Conservation (phyloP, 2,113 vertebrate genomes). For the Camarhynchus parvulus region DNA sequence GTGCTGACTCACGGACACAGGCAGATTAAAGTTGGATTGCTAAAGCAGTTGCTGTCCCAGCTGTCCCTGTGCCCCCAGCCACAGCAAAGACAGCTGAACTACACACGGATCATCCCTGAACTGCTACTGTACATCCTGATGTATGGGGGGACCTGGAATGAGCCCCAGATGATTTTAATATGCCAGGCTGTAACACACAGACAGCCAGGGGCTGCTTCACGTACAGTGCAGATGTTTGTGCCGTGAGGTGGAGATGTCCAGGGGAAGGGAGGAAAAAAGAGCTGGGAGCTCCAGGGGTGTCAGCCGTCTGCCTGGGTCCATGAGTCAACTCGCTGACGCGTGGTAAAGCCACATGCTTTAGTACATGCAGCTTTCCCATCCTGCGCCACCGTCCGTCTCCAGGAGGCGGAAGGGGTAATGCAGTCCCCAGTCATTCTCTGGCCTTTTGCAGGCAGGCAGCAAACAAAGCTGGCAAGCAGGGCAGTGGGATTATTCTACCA, state of each 20-base stretch:
- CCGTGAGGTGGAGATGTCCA: slow-evolving; percentile 15
- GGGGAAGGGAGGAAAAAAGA: slow-evolving; percentile 30
- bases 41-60: slow-evolving; percentile 64
- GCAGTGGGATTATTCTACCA: slow-evolving; percentile 60
- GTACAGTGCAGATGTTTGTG: slow-evolving; percentile 57
- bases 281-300: slow-evolving; percentile 56
- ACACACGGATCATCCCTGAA: background rate
- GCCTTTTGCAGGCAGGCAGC: slow-evolving; percentile 40
- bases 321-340: slow-evolving; percentile 61
- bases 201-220: background rate
- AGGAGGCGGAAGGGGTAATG: slow-evolving; percentile 43
- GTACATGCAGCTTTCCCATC: background rate
- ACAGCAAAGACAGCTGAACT: slow-evolving; percentile 50
- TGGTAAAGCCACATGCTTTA: slow-evolving; percentile 66
- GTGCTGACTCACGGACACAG: slow-evolving; percentile 46
- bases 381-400: background rate
- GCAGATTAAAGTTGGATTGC: slow-evolving; percentile 48
- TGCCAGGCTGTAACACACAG: background rate
- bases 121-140: background rate
- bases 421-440: slow-evolving; percentile 45
- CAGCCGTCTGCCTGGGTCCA: slow-evolving; percentile 53
- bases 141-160: background rate
- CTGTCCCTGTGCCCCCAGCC: slow-evolving; percentile 58
- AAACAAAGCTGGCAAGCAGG: slow-evolving; percentile 69
- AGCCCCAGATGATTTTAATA: background rate